A percentile compares a stretch with the other conserved stretches of the same genome.
Evolutionary conservation across 1,140 invertebrate species (phyloP).

Genomic region (Amyelois transitella): DNA sequence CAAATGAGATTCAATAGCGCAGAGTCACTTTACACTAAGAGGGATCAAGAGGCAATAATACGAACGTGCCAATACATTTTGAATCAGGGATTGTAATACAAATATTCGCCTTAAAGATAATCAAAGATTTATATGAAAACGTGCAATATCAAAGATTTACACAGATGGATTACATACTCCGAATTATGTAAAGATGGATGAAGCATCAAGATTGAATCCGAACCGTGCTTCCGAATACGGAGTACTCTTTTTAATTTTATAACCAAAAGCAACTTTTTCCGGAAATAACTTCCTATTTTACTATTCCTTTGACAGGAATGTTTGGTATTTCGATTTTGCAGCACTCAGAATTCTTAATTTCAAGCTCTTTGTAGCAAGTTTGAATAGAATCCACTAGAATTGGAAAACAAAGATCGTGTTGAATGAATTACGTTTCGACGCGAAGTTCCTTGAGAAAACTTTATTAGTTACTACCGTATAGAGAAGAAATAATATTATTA

Average conservation of each 20-base stretch:
- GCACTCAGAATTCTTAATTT: not conserved
- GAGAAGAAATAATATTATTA: too few relatives aligned
- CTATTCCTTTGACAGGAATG: not conserved
- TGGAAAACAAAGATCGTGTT: not conserved
- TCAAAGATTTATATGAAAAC: constrained; percentile 12
- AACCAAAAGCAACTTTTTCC: not conserved
- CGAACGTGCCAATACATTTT: constrained; percentile 7
- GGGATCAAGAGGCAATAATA: not conserved
- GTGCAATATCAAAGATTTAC: constrained; percentile 15
- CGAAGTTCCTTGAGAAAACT: not conserved
- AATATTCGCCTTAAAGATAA: constrained; percentile 21
- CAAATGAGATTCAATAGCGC: constrained; percentile 8
- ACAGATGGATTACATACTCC: constrained; percentile 19
- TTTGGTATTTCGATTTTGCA: not conserved
- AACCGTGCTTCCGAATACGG: constrained; percentile 21
- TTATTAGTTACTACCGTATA: not conserved
- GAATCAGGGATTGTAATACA: constrained; percentile 12
- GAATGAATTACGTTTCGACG: not conserved
- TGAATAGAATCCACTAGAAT: not conserved
- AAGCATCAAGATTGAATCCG: constrained; percentile 7
- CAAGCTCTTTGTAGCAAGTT: not conserved
- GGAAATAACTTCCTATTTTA: not conserved
- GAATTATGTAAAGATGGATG: constrained; percentile 18
- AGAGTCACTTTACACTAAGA: constrained; percentile 3
- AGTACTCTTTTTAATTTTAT: constrained; percentile 12